Percentiles rank a stretch among this genome's conserved stretches.
Conservation (phyloP, 2,113 vertebrate genomes). For the Muscicapa adusta region DNA sequence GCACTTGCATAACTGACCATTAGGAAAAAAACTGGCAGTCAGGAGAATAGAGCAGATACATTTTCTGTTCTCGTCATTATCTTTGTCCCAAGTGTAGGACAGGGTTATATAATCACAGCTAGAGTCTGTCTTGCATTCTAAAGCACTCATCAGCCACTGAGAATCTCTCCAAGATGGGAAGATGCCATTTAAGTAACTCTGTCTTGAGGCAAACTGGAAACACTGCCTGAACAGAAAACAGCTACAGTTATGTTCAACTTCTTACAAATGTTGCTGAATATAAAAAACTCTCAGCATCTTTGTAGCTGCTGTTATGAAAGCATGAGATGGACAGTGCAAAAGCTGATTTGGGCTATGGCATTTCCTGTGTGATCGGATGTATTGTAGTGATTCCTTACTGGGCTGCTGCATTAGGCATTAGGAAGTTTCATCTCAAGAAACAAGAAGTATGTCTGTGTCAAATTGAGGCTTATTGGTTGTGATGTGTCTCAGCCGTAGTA, state of each 20-base stretch:
- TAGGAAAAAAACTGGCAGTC: neutral
- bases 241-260: neutral
- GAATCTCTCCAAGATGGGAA: neutral
- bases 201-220: neutral
- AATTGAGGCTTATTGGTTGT: neutral
- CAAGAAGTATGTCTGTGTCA: accelerated
- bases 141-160: neutral
- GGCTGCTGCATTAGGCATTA: neutral
- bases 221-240: neutral
- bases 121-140: neutral
- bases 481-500: neutral
- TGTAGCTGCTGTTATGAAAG: neutral
- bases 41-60: neutral
- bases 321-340: neutral
- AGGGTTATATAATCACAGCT: neutral
- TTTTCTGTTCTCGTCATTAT: conserved; percentile 18
- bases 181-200: neutral
- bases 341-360: neutral
- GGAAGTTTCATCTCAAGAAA: neutral
- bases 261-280: neutral
- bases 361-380: neutral
- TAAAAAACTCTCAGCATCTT: neutral
- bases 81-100: conserved; percentile 2
- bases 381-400: neutral
- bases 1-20: conserved; percentile 47